Conservation (phyloP, 2,888 invertebrate genomes). For the Frankliniella fusca region DNA sequence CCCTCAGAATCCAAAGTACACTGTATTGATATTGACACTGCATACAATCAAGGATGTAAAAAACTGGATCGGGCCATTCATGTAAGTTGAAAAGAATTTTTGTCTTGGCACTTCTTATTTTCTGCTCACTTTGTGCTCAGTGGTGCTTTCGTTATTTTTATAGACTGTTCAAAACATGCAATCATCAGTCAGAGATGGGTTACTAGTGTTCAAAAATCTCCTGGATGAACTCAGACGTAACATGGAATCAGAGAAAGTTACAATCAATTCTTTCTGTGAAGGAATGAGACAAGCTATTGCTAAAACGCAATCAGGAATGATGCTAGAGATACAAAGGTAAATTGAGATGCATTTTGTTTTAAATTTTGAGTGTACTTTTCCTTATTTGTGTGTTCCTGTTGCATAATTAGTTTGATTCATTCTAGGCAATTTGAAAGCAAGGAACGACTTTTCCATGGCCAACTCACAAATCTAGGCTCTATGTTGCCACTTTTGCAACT, state of each 20-base stretch:
- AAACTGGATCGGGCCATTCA: constrained; percentile 62
- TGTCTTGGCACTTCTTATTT: too few species aligned
- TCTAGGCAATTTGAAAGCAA: constrained; percentile 51
- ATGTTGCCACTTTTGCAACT: constrained; percentile 65
- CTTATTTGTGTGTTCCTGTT: constrained; percentile 18
- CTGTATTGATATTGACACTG: constrained; percentile 69
- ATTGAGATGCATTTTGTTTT: constrained; percentile 12
- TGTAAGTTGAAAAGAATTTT: constrained; percentile 44
- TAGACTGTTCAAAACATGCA: constrained; percentile 57
- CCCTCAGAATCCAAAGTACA: constrained; percentile 62
- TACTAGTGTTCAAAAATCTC: constrained; percentile 60
- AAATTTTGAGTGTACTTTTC: background rate
- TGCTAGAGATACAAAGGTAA: constrained; percentile 63
- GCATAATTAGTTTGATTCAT: constrained; percentile 27
- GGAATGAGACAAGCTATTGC: constrained; percentile 63
- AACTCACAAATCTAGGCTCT: constrained; percentile 55
- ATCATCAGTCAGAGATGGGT: constrained; percentile 63
- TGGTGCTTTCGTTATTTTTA: constrained; percentile 35
- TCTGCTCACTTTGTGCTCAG: constrained; percentile 42
- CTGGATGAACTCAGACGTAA: constrained; percentile 63
- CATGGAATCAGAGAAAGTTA: constrained; percentile 61
- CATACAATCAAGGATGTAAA: constrained; percentile 66
- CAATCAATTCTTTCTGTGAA: constrained; percentile 62
- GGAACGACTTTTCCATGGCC: constrained; percentile 54
- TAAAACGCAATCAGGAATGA: constrained; percentile 61